Evolutionary conservation across 2,113 vertebrate species (phyloP), one percentile per base, ranked within the genome.

Genomic region (Thunnus maccoyii): DNA sequence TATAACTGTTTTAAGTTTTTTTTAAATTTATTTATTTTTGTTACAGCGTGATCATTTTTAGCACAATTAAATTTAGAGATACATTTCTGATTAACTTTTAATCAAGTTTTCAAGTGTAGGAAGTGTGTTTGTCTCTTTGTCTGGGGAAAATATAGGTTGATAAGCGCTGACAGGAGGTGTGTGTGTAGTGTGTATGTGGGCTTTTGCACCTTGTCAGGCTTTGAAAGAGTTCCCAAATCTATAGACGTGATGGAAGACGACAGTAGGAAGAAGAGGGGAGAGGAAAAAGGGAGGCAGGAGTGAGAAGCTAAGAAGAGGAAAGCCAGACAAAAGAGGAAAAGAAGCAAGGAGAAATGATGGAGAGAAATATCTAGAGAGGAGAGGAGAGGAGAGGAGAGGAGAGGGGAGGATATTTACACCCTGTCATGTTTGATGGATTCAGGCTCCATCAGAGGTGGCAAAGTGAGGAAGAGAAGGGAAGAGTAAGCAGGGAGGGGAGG

Each of bases 141-240:
- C 36, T 17, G 58, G 18, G 58, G 62, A 41, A 44, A 32, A 50
- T 25, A 12, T 27, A 4, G 60, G 36, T 67, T 27, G 17, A 74
- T 66, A 64, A 14, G 62, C 64, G 47, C 71, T 72, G 80, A 84
- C 57, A 73, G 8, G 47, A 56, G 48, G 44, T 72, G 44, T 72
- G 72, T 72, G 69, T 63, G 52, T 3, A 1, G 18, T 44, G 51
- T 56, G 61, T 22, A 46, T 54, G 66, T 63, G 41, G 15, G 57
- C 32, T 69, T 86, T 88, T 75, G 84, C 86, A 86, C 83, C 64
- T 72, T 71, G 84, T 72, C 84, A 47, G 63, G 74, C 27, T 75
- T 77, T 85, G 66, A 88, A 32, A 58, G 73, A 55, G 56, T 36
- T 65, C 15, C 25, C 14, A 22, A 56, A 51, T 79, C 51, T 32